Conservation (phyloP, 2,113 vertebrate genomes). For the Grammomys surdaster region DNA sequence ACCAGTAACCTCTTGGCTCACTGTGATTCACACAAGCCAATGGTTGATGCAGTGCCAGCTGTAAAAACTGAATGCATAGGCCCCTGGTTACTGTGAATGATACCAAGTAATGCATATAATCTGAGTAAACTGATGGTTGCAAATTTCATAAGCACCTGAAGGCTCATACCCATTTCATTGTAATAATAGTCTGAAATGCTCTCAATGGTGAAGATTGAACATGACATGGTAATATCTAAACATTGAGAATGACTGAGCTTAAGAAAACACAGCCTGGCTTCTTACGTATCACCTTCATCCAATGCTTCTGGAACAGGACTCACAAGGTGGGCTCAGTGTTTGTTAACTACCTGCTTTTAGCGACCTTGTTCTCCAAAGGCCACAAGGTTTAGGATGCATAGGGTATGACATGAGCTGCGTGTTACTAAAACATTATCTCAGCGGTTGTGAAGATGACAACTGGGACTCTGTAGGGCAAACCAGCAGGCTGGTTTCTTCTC, state of each 20-base stretch:
- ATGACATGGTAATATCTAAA: not conserved
- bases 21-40: not conserved
- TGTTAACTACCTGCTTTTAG: slow-evolving; percentile 17
- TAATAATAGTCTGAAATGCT: not conserved
- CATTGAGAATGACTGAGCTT: not conserved
- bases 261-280: not conserved
- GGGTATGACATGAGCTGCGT: not conserved
- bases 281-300: not conserved
- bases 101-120: not conserved
- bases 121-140: not conserved
- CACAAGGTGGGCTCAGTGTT: not conserved
- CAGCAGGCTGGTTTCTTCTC: not conserved
- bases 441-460: not conserved
- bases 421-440: not conserved
- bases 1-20: not conserved
- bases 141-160: not conserved
- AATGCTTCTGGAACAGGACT: not conserved
- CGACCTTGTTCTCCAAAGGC: not conserved
- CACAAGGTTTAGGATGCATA: not conserved
- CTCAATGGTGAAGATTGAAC: not conserved
- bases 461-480: not conserved
- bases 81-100: not conserved
- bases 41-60: not conserved
- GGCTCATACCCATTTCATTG: not conserved
- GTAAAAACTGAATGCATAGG: not conserved